These are phyloP conservation scores for Plutella xylostella DNA, from an alignment of 2,888 invertebrate species.

Conservation along the genomic window DNA sequence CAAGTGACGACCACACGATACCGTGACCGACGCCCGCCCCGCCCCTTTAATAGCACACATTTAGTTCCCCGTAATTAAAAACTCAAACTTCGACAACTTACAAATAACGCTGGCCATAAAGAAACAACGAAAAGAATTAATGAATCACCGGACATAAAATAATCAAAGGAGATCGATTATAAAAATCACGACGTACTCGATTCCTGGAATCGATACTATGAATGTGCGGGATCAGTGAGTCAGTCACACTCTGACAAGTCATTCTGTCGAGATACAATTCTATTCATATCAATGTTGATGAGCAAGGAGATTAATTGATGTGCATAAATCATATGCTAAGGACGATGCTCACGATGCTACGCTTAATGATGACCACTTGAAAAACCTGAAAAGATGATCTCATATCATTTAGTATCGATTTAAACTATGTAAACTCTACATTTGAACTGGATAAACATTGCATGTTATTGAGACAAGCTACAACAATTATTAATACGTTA, in stretches of 20 bases:
- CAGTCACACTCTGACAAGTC: conserved; percentile 49
- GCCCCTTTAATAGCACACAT: conserved; percentile 53
- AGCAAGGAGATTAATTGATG: background rate
- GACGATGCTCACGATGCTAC: no score
- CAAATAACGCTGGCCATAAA: conserved; percentile 34
- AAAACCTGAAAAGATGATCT: no score
- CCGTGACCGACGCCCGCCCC: conserved; percentile 52
- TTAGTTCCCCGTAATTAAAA: conserved; percentile 65
- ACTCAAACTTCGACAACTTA: conserved; percentile 62
- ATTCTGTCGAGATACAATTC: conserved; percentile 46
- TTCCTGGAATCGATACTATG: conserved; percentile 37
- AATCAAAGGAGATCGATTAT: conserved; percentile 45
- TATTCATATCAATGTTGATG: conserved; percentile 30
- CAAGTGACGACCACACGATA: no score
- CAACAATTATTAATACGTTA: no score
- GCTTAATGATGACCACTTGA: no score
- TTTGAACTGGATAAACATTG: no score
- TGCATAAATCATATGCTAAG: no score
- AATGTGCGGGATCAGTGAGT: conserved; percentile 36
- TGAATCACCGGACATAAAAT: conserved; percentile 51
- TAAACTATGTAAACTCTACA: no score
- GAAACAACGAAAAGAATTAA: conserved; percentile 39
- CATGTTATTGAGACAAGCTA: no score
- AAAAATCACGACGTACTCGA: conserved; percentile 39
- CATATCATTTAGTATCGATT: no score